phyloP scores from a whole-genome alignment of 2,888 invertebrate genomes.

The Eupithecia abbreviata region DNA sequence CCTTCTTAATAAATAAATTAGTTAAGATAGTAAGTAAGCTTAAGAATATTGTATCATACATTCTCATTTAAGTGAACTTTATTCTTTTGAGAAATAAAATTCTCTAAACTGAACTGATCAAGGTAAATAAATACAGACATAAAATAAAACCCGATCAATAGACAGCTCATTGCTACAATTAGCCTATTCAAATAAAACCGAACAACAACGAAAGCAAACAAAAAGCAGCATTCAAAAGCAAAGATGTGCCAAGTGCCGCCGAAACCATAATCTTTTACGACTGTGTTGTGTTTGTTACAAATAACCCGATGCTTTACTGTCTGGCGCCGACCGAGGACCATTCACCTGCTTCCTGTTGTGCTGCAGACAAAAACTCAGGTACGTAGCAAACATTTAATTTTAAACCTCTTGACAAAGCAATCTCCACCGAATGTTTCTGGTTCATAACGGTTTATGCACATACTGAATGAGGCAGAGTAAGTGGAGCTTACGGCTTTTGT shows the following conservation, averaged over 20 bases:
- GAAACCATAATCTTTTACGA: conserved; percentile 40
- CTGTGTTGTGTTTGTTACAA: conserved; percentile 50
- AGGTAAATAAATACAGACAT: not conserved
- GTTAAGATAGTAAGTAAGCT: too few relatives aligned
- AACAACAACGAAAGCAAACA: conserved; percentile 19
- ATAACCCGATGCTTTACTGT: conserved; percentile 45
- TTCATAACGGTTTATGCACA: conserved; percentile 50
- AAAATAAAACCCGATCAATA: not conserved
- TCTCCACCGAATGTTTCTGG: conserved; percentile 52
- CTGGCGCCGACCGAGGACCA: conserved; percentile 54
- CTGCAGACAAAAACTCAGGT: conserved; percentile 57
- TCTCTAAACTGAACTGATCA: not conserved
- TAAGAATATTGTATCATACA: too few relatives aligned
- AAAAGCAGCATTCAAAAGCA: conserved; percentile 18
- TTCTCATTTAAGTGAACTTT: too few relatives aligned
- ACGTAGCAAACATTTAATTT: conserved; percentile 55
- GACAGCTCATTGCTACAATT: not conserved
- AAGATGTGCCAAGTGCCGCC: conserved; percentile 34
- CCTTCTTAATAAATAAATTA: too few relatives aligned
- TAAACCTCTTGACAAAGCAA: conserved; percentile 47
- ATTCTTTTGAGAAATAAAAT: too few relatives aligned
- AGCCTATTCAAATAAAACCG: conserved; percentile 10
- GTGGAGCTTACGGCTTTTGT: conserved; percentile 36
- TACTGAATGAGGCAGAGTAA: conserved; percentile 36
- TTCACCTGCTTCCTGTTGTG: conserved; percentile 61